Conservation (phyloP, 2,888 invertebrate species). For the Rambutsinella grinnellia region DNA sequence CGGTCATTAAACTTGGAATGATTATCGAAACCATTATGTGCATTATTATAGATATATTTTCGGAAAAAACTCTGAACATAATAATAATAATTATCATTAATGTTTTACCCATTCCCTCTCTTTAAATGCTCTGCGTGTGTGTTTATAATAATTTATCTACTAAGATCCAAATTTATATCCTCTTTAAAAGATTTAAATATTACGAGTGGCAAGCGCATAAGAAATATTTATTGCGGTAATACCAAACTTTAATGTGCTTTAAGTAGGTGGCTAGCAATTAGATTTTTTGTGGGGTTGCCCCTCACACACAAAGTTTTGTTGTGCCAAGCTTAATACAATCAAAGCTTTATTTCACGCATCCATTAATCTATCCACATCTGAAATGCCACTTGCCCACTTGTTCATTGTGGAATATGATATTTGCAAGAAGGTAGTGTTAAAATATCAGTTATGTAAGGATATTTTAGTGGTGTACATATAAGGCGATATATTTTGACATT, state of each 20-base stretch:
- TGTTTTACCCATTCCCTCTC: too few relatives aligned
- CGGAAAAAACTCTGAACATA: too few relatives aligned
- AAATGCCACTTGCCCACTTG: neutral
- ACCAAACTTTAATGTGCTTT: neutral
- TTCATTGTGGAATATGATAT: neutral
- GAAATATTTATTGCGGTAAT: neutral
- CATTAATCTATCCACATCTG: slow-evolving; percentile 31
- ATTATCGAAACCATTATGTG: slow-evolving; percentile 19
- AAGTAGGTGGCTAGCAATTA: neutral
- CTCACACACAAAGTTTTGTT: neutral
- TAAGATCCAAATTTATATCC: too few relatives aligned
- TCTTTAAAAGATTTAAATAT: too few relatives aligned
- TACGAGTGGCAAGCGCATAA: neutral
- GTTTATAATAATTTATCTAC: too few relatives aligned
- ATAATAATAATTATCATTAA: neutral
- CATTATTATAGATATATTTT: neutral
- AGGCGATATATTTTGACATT: neutral
- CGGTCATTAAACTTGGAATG: slow-evolving; percentile 43
- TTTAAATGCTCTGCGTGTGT: too few relatives aligned
- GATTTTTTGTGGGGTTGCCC: neutral
- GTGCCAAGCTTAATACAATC: neutral
- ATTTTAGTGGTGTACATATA: neutral
- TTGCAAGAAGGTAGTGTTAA: too few relatives aligned
- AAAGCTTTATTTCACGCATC: slow-evolving; percentile 38
- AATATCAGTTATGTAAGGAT: neutral